A percentile compares a stretch with the other conserved stretches of the same genome.
Conservation (phyloP, 2,797 vertebrate species). For the Epinephelus malabaricus region DNA sequence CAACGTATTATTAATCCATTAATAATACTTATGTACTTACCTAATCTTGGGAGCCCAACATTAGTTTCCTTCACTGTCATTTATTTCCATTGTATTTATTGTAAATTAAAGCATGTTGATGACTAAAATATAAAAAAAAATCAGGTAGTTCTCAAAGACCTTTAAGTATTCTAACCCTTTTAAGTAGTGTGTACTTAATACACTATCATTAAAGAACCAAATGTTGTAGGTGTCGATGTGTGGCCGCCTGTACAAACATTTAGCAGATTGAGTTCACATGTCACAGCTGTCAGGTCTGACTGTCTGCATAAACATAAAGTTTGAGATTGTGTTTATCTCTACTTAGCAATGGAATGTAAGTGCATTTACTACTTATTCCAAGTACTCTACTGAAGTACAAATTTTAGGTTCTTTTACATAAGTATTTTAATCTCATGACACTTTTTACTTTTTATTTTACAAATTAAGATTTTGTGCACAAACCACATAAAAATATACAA, state of each 20-base stretch:
- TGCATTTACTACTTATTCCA: too few relatives aligned
- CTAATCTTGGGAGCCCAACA: background rate
- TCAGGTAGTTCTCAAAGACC: background rate
- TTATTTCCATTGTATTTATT: background rate
- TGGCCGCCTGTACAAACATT: background rate
- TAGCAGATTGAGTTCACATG: background rate
- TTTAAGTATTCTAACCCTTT: background rate
- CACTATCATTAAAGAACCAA: background rate
- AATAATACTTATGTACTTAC: too few relatives aligned
- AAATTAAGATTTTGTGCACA: too few relatives aligned
- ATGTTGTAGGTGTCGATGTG: background rate
- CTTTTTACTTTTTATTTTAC: too few relatives aligned
- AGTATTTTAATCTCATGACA: too few relatives aligned
- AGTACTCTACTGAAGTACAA: too few relatives aligned
- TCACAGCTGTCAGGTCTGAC: background rate
- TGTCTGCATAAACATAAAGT: background rate
- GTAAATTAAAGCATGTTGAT: background rate
- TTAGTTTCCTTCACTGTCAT: background rate
- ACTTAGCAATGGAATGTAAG: too few relatives aligned
- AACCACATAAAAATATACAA: too few relatives aligned
- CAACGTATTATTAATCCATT: too few relatives aligned
- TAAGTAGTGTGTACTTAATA: background rate
- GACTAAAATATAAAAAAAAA: background rate
- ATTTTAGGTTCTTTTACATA: too few relatives aligned
- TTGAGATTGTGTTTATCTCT: background rate